phyloP scores from a whole-genome alignment of 2,113 vertebrate species.

The Nyctibius bracteatus region DNA sequence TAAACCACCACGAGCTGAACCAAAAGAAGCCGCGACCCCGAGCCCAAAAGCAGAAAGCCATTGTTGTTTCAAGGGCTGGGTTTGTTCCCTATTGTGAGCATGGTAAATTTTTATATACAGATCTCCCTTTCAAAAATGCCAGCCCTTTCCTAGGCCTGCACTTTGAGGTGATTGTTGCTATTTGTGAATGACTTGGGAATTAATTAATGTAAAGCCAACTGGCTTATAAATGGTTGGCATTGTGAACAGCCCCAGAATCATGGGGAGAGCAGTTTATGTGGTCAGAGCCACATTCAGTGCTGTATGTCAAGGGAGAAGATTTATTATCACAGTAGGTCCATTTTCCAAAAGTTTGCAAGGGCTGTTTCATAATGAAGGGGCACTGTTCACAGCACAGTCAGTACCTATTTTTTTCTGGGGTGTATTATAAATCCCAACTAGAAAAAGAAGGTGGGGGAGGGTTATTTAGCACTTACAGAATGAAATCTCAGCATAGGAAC shows the following conservation, averaged over 20 bases:
- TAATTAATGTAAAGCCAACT: slow-evolving; percentile 73
- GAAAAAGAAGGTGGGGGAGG: not conserved
- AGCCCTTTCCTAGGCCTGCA: slow-evolving; percentile 44
- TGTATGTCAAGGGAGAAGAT: slow-evolving; percentile 50
- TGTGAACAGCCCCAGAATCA: slow-evolving; percentile 54
- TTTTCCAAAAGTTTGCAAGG: slow-evolving; percentile 42
- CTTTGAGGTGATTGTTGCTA: slow-evolving; percentile 70
- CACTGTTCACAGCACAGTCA: slow-evolving; percentile 9
- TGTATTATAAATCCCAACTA: not conserved
- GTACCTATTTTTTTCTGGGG: not conserved
- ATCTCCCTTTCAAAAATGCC: slow-evolving; percentile 69
- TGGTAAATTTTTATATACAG: slow-evolving; percentile 56
- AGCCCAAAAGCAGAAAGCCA: not conserved
- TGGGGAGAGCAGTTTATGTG: slow-evolving; percentile 62
- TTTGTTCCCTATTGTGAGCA: slow-evolving; percentile 40
- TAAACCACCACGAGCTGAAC: slow-evolving; percentile 6
- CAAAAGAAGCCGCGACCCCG: accelerated
- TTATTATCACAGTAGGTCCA: slow-evolving; percentile 48
- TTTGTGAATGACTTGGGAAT: slow-evolving; percentile 76
- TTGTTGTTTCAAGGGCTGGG: not conserved
- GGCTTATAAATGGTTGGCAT: slow-evolving; percentile 73
- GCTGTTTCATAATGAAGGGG: slow-evolving; percentile 29
- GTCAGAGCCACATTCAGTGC: slow-evolving; percentile 53
- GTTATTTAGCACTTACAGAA: not conserved
- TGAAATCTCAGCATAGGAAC: not conserved